Conservation (phyloP, 2,888 invertebrate genomes). For the Philereme vetulata region DNA sequence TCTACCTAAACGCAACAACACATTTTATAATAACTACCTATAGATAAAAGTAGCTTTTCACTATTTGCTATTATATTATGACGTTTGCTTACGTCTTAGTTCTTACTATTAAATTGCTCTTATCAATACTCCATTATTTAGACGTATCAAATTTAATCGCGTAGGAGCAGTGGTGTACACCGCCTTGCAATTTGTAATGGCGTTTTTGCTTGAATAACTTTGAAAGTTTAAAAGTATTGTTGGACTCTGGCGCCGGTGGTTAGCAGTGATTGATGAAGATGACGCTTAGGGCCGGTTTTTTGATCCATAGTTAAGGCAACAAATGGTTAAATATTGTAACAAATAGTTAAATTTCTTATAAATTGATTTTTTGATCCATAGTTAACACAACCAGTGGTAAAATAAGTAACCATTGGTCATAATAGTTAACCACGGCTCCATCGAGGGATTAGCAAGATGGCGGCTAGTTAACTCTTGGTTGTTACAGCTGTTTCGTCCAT, state of each 20-base stretch:
- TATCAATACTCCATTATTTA: conserved; percentile 30
- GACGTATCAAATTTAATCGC: conserved; percentile 35
- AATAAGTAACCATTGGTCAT: no score
- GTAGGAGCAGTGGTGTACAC: conserved; percentile 28
- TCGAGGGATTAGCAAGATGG: no score
- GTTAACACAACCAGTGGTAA: no score
- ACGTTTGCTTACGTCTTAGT: conserved; percentile 24
- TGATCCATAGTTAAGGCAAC: no score
- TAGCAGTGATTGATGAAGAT: conserved; percentile 38
- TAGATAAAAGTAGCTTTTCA: neutral
- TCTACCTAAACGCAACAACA: no score
- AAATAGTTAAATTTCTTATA: no score
- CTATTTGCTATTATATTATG: neutral
- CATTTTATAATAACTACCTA: no score
- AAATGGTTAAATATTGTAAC: no score
- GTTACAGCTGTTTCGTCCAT: no score
- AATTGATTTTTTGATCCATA: no score
- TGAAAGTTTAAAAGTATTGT: conserved; percentile 35
- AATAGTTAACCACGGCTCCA: no score
- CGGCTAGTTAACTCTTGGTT: no score
- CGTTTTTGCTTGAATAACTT: conserved; percentile 37
- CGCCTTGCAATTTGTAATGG: conserved; percentile 34
- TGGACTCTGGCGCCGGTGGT: conserved; percentile 36
- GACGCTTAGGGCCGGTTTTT: conserved; percentile 13
- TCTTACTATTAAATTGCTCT: conserved; percentile 32